These are phyloP conservation scores for Chrosomus eos DNA, from an alignment of 2,797 vertebrate genomes.

Conservation along the genomic window DNA sequence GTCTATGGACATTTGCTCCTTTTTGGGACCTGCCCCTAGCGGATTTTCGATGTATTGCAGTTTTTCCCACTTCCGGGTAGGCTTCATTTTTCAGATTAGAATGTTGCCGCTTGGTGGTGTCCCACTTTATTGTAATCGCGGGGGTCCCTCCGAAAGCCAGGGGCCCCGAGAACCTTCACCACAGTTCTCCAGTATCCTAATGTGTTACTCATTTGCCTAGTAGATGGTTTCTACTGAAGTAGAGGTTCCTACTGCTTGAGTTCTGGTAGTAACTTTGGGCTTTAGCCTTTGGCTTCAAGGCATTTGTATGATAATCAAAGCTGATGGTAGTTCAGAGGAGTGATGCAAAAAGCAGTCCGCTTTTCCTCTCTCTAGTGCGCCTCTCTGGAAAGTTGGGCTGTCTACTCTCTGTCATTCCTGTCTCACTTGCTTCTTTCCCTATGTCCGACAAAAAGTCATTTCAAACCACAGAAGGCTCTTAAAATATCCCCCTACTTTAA, in stretches of 20 bases:
- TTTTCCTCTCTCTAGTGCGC: constrained; percentile 10
- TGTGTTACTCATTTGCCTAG: not conserved
- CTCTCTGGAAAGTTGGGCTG: constrained; percentile 43
- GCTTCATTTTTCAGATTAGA: too few relatives aligned
- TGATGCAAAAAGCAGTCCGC: constrained; percentile 38
- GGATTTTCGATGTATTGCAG: too few relatives aligned
- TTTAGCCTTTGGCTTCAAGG: constrained; percentile 11
- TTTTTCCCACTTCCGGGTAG: too few relatives aligned
- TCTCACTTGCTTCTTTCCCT: constrained; percentile 24
- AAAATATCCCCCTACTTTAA: constrained; percentile 52
- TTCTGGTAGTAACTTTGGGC: not conserved
- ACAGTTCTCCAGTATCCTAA: not conserved
- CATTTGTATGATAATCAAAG: constrained; percentile 37
- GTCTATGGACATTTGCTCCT: too few relatives aligned
- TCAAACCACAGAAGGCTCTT: constrained; percentile 50
- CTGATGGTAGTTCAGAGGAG: constrained; percentile 43
- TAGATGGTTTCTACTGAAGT: not conserved
- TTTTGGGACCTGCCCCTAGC: too few relatives aligned
- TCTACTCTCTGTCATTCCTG: constrained; percentile 30
- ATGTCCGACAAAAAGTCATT: constrained; percentile 38
- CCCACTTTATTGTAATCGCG: too few relatives aligned
- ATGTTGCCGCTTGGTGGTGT: too few relatives aligned
- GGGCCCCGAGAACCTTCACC: too few relatives aligned
- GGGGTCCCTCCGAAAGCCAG: too few relatives aligned
- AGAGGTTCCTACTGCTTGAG: not conserved